Conservation (phyloP, 2,797 vertebrate species). For the Tamandua tetradactyla region DNA sequence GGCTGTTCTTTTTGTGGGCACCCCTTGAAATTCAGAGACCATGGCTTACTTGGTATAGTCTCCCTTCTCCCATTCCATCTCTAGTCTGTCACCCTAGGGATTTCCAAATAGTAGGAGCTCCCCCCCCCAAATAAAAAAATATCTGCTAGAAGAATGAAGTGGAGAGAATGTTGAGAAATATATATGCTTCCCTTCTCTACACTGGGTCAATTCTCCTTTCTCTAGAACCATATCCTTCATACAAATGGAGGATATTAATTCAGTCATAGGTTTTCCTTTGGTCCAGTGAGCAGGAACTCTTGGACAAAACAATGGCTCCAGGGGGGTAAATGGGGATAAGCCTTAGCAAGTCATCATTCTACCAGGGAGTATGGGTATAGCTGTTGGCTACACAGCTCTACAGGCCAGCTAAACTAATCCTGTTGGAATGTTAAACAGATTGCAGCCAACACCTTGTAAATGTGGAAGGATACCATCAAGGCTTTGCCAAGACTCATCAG, state of each 20-base stretch:
- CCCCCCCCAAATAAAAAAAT: not conserved
- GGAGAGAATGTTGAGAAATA: not conserved
- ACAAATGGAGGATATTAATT: not conserved
- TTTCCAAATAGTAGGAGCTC: not conserved
- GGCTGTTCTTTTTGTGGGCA: not conserved
- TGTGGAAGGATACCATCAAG: conserved; percentile 55
- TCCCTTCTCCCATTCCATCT: not conserved
- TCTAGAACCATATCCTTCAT: not conserved
- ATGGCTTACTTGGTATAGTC: not conserved
- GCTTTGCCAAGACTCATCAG: conserved; percentile 76
- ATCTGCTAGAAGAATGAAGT: not conserved
- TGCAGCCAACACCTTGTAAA: conserved; percentile 35
- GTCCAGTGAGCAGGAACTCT: not conserved
- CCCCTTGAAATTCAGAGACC: not conserved
- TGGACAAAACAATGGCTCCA: not conserved
- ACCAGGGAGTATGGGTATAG: accelerated
- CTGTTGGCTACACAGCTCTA: not conserved
- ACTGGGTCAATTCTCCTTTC: not conserved
- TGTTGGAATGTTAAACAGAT: conserved; percentile 51
- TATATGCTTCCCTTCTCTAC: not conserved
- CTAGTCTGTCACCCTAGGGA: not conserved
- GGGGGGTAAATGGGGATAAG: not conserved
- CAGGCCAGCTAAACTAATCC: conserved; percentile 52
- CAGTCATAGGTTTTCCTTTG: not conserved
- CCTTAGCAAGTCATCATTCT: not conserved